Conservation (phyloP, 35 echinoderm and acorn worm species). For the Ophioderma brevispina region DNA sequence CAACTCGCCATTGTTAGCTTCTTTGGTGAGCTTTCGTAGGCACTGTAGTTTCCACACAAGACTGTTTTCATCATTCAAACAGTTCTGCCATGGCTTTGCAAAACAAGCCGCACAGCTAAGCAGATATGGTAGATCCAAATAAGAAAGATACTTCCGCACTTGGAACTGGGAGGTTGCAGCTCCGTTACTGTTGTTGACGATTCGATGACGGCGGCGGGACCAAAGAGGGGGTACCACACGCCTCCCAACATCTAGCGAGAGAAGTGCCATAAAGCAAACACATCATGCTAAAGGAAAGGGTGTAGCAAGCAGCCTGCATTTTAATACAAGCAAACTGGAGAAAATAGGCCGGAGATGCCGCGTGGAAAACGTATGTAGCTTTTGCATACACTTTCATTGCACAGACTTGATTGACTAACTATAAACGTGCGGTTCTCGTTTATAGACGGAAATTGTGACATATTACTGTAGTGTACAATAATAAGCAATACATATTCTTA, state of each 20-base stretch:
- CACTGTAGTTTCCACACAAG: constrained; percentile 93
- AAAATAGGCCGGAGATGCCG: background rate
- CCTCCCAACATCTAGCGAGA: background rate
- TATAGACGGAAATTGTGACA: no score
- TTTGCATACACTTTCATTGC: no score
- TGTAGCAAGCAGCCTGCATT: background rate
- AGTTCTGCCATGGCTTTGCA: constrained; percentile 94
- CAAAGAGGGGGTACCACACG: background rate
- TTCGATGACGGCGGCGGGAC: background rate
- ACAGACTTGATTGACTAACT: no score
- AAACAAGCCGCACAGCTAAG: constrained; percentile 81
- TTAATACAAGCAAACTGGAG: background rate
- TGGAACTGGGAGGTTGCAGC: constrained; percentile 75
- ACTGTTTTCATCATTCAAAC: constrained; percentile 93
- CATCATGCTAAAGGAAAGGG: background rate
- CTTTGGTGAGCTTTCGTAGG: constrained; percentile 75
- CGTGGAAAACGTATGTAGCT: background rate
- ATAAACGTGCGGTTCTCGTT: no score
- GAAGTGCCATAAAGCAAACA: background rate
- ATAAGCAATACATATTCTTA: background rate
- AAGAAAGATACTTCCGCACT: constrained; percentile 87
- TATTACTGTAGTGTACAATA: background rate
- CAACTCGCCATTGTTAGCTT: constrained; percentile 87
- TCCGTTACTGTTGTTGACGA: constrained; percentile 25
- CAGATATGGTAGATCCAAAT: constrained; percentile 88